A percentile compares a stretch with the other conserved stretches of the same genome.
Evolutionary conservation across 1,140 invertebrate genomes (phyloP).

Genomic region (Megalonaias nervosa): DNA sequence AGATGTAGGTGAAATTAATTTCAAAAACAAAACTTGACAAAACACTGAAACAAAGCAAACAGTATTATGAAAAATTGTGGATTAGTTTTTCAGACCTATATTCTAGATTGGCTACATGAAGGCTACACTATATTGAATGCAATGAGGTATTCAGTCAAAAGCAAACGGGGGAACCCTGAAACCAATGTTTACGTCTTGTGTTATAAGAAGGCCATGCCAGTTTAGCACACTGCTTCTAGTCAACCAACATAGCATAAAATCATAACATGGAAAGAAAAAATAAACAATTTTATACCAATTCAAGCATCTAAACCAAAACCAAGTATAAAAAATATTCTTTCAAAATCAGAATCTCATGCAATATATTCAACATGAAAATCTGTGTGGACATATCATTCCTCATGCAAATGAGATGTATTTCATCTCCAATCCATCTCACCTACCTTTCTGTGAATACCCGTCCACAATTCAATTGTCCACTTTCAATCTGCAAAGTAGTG

Average conservation of each 20-base stretch:
- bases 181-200: conserved; percentile 33
- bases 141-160: conserved; percentile 40
- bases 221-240: conserved; percentile 44
- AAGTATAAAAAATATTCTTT: conserved; percentile 40
- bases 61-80: conserved; percentile 11
- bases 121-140: conserved; percentile 20
- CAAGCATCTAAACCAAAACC: conserved; percentile 45
- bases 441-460: conserved; percentile 25
- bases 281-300: conserved; percentile 45
- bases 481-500: conserved; percentile 33
- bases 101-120: conserved; percentile 41
- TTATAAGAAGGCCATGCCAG: conserved; percentile 43
- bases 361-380: conserved; percentile 43
- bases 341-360: conserved; percentile 43
- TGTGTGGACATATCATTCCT: conserved; percentile 44
- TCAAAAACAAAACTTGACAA: conserved; percentile 11
- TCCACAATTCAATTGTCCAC: conserved; percentile 18
- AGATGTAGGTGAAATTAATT: too few species aligned
- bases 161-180: conserved; percentile 38
- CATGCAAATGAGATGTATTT: conserved; percentile 39
- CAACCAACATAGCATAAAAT: conserved; percentile 42
- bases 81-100: conserved; percentile 37
- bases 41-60: background rate
- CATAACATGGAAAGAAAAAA: conserved; percentile 42
- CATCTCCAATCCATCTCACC: conserved; percentile 38